Evolutionary conservation across 2,888 invertebrate genomes (phyloP), one percentile per base, ranked within the genome.

Genomic region (Brachylomia viminalis): DNA sequence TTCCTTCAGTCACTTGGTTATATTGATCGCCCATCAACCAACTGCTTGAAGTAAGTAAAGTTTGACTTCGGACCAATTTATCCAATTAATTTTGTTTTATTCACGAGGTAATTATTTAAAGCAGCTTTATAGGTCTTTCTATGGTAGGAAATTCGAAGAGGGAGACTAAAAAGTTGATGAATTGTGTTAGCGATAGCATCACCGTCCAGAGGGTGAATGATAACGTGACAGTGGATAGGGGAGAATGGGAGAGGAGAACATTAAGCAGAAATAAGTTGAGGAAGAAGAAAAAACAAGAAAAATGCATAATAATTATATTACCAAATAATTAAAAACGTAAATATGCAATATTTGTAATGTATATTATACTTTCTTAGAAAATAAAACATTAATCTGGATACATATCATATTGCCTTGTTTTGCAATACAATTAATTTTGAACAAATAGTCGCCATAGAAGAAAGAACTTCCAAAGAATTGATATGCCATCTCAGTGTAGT

Each of bases 351-450:
- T 72, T 70, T 72, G 17, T 15, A n/a, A 30, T 69, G 10, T 11
- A 8, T 13, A 45, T 73, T 30, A 76, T 0, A 58, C 56, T 64
- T 71, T 82, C 15, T 87, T 87, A 13, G 38, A 38, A 68, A 87
- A 85, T 17, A 72, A 38, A 10, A 77, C 66, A 54, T 74, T 71
- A 0, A 82, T 0, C 4, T 58, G n/a, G 8, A 67, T 8, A 33
- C 87, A 87, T 27, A 86, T 59, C 0, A 87, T 15, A 42, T 87
- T 87, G 2, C 88, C 87, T 72, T 83, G 74, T 58, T 79, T 83
- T 2, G 87, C 75, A 0, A 82, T 15, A 4, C 33, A 38, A 20
- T 68, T 72, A 7, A 64, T 42, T 54, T 87, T 87, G 47, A 87
- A 85, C 2, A 30, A 49, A 45, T 82, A 87, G 1, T 85, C 77